Base-by-base conservation (phyloP, 1,140 invertebrate species). In the Anastrepha obliqua region DNA sequence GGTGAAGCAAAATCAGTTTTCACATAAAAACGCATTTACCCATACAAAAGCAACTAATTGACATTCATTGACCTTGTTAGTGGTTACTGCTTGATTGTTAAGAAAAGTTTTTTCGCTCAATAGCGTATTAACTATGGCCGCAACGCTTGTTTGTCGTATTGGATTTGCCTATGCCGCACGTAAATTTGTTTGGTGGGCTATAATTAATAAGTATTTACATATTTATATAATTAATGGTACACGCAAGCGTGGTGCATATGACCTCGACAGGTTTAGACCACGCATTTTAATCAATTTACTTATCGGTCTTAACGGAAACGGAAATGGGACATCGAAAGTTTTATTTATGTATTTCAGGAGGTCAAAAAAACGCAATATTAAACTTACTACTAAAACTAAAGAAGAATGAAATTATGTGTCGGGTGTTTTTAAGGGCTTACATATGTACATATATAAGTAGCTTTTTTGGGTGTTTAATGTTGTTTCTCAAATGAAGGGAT, bases 11-110 rank as follows among this genome's bases (percentile, higher is more conserved):
- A 74, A 51, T 47, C 70, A 74, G 42, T 47, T 47, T 74, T 6
- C 15, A 74, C 3, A 74, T 42, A 74, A 51, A 51, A 74, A 44
- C 70, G 47, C 7, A 17, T 74, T 74, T 44, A 47, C 42, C 4
- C 70, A n/a, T 47, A 74, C 42, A 15, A 42, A 74, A 74, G n/a
- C 17, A 74, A 42, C 42, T 47, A 74, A 74, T 74, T 74, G 70
- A 74, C 70, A 47, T 74, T 74, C 70, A 74, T 74, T 74, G 70
- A 47, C 42, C 44, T 74, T 74, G 70, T 51, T 74, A 51, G 70
- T 7, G 3, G 70, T 42, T 74, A 42, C 44, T 39, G 70, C 44
- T 74, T 47, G 70, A 74, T 51, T 74, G 70, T 29, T n/a, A 17
- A 17, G 70, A 47, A 29, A 29, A 29, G 29, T 29, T 29, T 29